phyloP scores from a whole-genome alignment of 2,797 vertebrate species.

The Bradypodion ventrale region DNA sequence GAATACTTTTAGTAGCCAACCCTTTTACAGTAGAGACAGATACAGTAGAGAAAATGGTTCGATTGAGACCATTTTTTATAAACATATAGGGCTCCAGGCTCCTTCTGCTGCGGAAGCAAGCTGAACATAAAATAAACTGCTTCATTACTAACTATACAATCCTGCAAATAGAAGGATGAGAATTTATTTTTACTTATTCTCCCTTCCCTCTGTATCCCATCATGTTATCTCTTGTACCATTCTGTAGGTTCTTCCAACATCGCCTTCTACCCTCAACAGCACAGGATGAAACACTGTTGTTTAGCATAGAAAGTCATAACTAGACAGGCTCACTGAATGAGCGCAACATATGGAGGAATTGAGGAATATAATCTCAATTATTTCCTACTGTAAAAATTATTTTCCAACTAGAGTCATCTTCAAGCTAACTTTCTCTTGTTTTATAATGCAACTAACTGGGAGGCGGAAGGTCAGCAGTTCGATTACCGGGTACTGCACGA shows the following conservation, averaged over 20 bases:
- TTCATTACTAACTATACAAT: background rate
- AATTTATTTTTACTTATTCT: background rate
- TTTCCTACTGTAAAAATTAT: background rate
- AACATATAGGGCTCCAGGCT: background rate
- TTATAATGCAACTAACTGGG: background rate
- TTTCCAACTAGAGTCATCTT: slow-evolving; percentile 3
- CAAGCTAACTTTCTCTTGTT: background rate
- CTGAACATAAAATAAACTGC: background rate
- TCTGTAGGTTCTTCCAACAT: background rate
- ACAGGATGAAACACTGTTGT: too few relatives aligned
- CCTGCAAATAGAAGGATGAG: background rate
- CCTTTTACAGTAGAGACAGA: background rate
- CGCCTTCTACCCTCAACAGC: background rate
- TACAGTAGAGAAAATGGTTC: too few relatives aligned
- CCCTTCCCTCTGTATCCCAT: background rate
- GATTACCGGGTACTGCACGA: too few relatives aligned
- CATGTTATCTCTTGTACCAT: background rate
- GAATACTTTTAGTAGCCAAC: background rate
- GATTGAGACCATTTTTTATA: background rate
- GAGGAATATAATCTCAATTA: background rate
- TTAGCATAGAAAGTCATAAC: too few relatives aligned
- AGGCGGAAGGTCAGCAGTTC: too few relatives aligned
- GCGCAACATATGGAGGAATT: background rate
- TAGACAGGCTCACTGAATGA: too few relatives aligned
- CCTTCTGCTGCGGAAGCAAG: too few relatives aligned